These are phyloP conservation scores for Meteorus sp. DNA, from an alignment of 1,140 invertebrate genomes.

Conservation along the genomic window DNA sequence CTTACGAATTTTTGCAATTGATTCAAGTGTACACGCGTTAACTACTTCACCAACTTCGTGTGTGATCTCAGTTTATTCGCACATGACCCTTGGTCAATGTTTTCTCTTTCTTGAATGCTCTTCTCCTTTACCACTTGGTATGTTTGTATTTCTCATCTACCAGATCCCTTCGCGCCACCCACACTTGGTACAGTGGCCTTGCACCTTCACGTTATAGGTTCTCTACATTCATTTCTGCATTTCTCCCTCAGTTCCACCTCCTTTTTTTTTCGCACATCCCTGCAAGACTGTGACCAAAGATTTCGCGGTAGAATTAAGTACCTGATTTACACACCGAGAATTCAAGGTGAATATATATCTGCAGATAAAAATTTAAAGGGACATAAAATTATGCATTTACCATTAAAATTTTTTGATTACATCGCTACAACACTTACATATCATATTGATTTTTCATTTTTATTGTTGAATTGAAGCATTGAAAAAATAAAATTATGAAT, in stretches of 20 bases:
- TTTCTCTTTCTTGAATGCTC: conserved; percentile 12
- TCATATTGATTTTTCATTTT: too few relatives aligned
- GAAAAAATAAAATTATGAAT: too few relatives aligned
- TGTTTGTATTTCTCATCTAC: conserved; percentile 56
- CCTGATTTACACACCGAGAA: conserved; percentile 38
- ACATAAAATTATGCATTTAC: too few relatives aligned
- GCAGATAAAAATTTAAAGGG: too few relatives aligned
- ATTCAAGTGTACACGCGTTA: conserved; percentile 13
- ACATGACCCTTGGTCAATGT: conserved; percentile 20
- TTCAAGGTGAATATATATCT: too few relatives aligned
- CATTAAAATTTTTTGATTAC: too few relatives aligned
- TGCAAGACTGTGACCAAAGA: conserved; percentile 34
- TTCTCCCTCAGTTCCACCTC: conserved; percentile 7
- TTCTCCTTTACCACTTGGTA: conserved; percentile 29
- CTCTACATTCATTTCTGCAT: conserved; percentile 13
- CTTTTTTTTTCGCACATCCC: not conserved
- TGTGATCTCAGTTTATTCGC: conserved; percentile 27
- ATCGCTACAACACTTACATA: too few relatives aligned
- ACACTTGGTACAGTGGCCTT: conserved; percentile 33
- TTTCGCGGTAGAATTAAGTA: conserved; percentile 38
- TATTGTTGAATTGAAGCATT: too few relatives aligned
- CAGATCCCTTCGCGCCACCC: conserved; percentile 43
- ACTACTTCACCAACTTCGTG: conserved; percentile 23
- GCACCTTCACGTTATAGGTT: conserved; percentile 2
- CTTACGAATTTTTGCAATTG: not conserved